A percentile compares a stretch with the other conserved stretches of the same genome.
Conservation (phyloP, 1,140 invertebrate species). For the Ridgeia piscesae region DNA sequence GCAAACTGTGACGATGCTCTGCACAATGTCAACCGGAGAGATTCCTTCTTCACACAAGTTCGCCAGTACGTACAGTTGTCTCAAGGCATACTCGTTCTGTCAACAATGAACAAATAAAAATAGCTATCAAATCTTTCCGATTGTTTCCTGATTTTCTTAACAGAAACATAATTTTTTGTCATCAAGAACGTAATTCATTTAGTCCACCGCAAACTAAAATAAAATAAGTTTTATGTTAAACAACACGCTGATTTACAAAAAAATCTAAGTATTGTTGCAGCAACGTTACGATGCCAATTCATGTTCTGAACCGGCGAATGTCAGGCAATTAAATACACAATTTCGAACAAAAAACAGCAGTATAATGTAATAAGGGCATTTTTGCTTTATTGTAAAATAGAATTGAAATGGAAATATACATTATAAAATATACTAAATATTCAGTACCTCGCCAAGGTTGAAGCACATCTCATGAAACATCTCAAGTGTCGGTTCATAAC, state of each 20-base stretch:
- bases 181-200: not conserved
- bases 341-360: not conserved
- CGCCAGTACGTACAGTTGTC: conserved; percentile 57
- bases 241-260: not conserved
- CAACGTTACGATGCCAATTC: not conserved
- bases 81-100: conserved; percentile 58
- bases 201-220: not conserved
- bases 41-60: conserved; percentile 59
- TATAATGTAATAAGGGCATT: not conserved
- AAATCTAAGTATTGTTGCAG: not conserved
- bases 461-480: conserved; percentile 42
- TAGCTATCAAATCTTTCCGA: not conserved
- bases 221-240: not conserved
- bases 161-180: not conserved
- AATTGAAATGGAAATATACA: not conserved
- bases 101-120: conserved; percentile 29
- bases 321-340: not conserved
- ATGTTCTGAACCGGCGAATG: too few relatives aligned
- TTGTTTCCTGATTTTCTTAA: not conserved
- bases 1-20: not conserved
- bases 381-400: not conserved
- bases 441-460: conserved; percentile 38
- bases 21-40: not conserved
- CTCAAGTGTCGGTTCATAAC: conserved; percentile 45
- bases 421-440: not conserved